Evolutionary conservation across 2,113 vertebrate species (phyloP).

Genomic region (Chinchilla lanigera): DNA sequence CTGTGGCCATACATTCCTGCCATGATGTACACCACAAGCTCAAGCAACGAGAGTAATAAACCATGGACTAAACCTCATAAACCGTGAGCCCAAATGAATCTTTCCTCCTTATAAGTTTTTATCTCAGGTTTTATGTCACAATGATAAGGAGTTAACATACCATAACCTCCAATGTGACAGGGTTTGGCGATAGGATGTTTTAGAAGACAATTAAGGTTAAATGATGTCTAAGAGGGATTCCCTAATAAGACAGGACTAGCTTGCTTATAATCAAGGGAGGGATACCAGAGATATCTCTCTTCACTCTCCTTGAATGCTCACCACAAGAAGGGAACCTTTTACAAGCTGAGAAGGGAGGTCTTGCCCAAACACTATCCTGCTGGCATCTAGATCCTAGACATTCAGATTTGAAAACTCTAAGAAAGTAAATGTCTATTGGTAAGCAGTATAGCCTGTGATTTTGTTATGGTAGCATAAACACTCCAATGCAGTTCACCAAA

Average conservation of each 20-base stretch:
- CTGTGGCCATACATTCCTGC: too few relatives aligned
- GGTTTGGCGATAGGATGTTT: background rate
- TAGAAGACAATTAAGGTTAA: background rate
- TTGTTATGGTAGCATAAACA: background rate
- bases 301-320: too few relatives aligned
- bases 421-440: background rate
- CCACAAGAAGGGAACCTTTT: background rate
- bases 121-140: background rate
- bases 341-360: too few relatives aligned
- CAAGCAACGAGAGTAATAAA: background rate
- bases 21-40: background rate
- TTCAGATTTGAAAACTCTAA: background rate
- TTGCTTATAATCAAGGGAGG: background rate
- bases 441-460: background rate
- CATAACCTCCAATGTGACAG: background rate
- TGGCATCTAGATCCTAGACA: background rate
- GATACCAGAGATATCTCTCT: background rate
- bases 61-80: background rate
- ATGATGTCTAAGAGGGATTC: background rate
- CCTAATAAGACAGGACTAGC: background rate
- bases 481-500: background rate
- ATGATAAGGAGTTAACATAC: too few relatives aligned
- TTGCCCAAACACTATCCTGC: background rate
- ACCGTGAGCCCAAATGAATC: background rate
- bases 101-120: background rate